phyloP scores from a whole-genome alignment of 2,113 vertebrate species.

The Melanotaenia duboulayi region DNA sequence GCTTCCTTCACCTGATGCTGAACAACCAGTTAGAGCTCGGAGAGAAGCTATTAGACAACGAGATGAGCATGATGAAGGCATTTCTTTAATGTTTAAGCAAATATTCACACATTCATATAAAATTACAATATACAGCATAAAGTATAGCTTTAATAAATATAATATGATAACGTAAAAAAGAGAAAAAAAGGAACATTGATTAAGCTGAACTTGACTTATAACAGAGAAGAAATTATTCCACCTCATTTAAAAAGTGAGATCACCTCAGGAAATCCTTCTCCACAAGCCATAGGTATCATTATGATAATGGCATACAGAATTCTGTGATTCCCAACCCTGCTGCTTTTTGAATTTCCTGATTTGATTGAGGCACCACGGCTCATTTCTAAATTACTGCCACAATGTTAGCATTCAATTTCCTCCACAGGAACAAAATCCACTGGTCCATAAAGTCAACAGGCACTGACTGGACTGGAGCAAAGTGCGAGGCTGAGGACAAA shows the following conservation, averaged over 20 bases:
- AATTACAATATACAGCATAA: no score
- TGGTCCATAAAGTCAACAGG: constrained; percentile 49
- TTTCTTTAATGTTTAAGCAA: no score
- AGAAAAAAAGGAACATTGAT: neutral
- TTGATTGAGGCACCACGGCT: constrained; percentile 42
- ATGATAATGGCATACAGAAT: constrained; percentile 11
- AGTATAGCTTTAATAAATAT: no score
- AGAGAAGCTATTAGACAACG: no score
- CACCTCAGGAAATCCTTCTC: neutral
- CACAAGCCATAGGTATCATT: constrained; percentile 6
- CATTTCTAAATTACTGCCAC: constrained; percentile 49
- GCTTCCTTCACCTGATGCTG: no score
- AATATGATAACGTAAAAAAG: no score
- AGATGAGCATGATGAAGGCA: no score
- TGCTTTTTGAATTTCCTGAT: constrained; percentile 46
- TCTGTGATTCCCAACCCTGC: constrained; percentile 20
- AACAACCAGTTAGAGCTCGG: no score
- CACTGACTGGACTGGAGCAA: constrained; percentile 48
- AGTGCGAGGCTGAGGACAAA: constrained; percentile 30
- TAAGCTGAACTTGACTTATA: neutral
- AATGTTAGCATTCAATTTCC: constrained; percentile 46
- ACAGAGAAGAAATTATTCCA: neutral
- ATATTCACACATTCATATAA: no score
- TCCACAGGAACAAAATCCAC: constrained; percentile 16
- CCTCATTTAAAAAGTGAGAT: neutral